These are phyloP conservation scores for Ylistrum balloti DNA, from an alignment of 1,140 invertebrate species.

Conservation along the genomic window DNA sequence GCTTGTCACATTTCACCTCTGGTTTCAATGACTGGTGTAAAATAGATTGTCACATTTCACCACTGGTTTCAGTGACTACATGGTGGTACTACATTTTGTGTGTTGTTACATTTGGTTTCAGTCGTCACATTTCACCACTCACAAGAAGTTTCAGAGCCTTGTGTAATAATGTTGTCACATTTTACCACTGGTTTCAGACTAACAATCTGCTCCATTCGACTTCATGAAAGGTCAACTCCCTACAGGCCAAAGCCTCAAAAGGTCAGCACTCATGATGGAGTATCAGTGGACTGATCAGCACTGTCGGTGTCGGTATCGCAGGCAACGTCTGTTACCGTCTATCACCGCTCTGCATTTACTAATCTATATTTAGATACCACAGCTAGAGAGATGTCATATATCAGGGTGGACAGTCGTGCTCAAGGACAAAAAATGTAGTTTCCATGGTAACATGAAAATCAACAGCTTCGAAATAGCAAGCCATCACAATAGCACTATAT, in stretches of 20 bases:
- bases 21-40: too few species aligned
- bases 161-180: too few species aligned
- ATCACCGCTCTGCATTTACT: background rate
- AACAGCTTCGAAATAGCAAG: background rate
- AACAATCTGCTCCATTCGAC: background rate
- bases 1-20: too few species aligned
- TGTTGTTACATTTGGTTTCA: too few species aligned
- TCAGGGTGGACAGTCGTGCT: background rate
- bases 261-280: background rate
- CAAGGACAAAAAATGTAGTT: background rate
- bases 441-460: background rate
- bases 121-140: too few species aligned
- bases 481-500: background rate
- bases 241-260: background rate
- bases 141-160: too few species aligned
- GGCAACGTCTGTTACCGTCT: background rate
- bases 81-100: too few species aligned
- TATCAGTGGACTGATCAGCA: background rate
- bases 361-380: conserved; percentile 12
- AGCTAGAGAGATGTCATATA: conserved; percentile 14
- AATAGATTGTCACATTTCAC: too few species aligned
- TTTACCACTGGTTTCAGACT: too few species aligned
- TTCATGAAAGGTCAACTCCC: background rate
- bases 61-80: too few species aligned
- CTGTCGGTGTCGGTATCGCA: too few species aligned